phyloP scores from a whole-genome alignment of 2,797 vertebrate species.

The Macrochelys suwanniensis region DNA sequence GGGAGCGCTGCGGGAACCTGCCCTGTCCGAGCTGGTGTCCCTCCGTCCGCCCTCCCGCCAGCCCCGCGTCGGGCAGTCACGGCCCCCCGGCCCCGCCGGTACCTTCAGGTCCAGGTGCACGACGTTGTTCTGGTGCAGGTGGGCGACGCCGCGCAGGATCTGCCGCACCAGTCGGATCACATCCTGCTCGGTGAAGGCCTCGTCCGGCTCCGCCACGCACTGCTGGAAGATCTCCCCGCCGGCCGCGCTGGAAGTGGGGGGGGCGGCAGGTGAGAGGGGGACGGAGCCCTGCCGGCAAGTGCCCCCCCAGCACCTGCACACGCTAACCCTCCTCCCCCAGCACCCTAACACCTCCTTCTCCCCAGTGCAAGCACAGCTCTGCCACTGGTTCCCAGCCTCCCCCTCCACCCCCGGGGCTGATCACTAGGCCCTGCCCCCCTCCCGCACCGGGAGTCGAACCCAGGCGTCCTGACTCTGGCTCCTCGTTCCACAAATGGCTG shows the following conservation, averaged over 20 bases:
- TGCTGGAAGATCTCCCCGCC: conserved; percentile 90
- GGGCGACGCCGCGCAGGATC: conserved; percentile 86
- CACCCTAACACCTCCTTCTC: too few relatives aligned
- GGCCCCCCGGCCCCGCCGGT: background rate
- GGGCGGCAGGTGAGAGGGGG: background rate
- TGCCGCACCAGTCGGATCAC: conserved; percentile 86
- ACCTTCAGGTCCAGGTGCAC: conserved; percentile 91
- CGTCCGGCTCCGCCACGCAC: conserved; percentile 87
- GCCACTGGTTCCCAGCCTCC: background rate
- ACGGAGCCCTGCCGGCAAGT: too few relatives aligned
- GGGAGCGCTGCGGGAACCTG: background rate
- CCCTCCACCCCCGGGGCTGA: background rate
- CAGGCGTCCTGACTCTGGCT: background rate
- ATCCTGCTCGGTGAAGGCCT: conserved; percentile 89
- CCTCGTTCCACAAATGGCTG: too few relatives aligned
- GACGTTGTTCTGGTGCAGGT: conserved; percentile 85
- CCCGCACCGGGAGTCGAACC: background rate
- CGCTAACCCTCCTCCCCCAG: background rate
- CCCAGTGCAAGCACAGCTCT: too few relatives aligned
- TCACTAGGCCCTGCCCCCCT: background rate
- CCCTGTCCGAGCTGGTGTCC: background rate
- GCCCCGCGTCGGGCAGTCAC: background rate
- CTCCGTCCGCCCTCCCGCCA: background rate
- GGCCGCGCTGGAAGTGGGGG: conserved; percentile 79
- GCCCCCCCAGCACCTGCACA: too few relatives aligned